These are phyloP conservation scores for Ruditapes philippinarum DNA, from an alignment of 1,140 invertebrate genomes.

Conservation along the genomic window DNA sequence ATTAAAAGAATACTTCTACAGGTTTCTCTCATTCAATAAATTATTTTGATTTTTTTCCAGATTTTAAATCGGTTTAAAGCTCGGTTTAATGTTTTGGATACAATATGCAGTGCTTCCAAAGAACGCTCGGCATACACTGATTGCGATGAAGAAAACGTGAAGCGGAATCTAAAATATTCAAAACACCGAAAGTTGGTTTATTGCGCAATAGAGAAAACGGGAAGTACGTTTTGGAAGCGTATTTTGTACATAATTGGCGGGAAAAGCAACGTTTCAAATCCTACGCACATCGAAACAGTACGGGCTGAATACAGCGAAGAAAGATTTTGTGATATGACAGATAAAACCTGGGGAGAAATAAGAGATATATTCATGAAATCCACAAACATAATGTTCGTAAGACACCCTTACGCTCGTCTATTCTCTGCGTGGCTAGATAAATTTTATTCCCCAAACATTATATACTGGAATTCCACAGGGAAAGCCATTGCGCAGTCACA, in stretches of 20 bases:
- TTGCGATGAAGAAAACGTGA: neutral
- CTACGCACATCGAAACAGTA: neutral
- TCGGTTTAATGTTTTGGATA: neutral
- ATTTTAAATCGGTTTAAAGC: neutral
- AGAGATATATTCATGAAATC: neutral
- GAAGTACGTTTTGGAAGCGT: constrained; percentile 17
- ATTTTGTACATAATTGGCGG: neutral
- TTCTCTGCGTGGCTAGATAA: constrained; percentile 63
- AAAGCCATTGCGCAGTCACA: neutral
- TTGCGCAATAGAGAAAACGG: constrained; percentile 1
- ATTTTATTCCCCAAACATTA: constrained; percentile 41
- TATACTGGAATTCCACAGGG: constrained; percentile 39
- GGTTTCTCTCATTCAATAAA: neutral
- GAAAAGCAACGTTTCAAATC: neutral
- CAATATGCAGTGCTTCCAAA: neutral
- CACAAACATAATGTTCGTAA: constrained; percentile 37
- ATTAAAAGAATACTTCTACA: no score
- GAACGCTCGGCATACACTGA: neutral
- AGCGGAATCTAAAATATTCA: neutral
- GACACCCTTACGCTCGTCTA: constrained; percentile 44
- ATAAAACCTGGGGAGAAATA: neutral
- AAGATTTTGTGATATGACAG: neutral
- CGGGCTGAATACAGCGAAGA: neutral
- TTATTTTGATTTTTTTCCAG: neutral
- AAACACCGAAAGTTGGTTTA: neutral